Evolutionary conservation across 2,888 invertebrate species (phyloP).

Genomic region (Acheta domesticus): DNA sequence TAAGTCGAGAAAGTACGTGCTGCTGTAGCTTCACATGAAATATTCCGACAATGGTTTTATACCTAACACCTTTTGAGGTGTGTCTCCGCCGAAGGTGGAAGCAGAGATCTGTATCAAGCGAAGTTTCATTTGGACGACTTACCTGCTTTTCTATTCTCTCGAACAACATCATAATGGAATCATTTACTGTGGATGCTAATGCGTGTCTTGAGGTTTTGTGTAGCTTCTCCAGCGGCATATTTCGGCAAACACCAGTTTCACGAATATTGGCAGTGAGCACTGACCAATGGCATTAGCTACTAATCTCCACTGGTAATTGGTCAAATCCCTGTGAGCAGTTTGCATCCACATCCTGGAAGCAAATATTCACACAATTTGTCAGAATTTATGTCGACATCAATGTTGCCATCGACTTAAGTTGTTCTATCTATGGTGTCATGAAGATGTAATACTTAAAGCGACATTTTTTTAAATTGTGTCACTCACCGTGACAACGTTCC

Average conservation of each 20-base stretch:
- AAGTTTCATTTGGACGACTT: neutral
- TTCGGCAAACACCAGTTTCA: conserved; percentile 95
- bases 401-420: neutral
- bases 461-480: no score
- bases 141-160: conserved; percentile 92
- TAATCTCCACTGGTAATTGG: conserved; percentile 90
- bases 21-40: no score
- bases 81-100: no score
- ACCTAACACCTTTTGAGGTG: no score
- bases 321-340: conserved; percentile 80
- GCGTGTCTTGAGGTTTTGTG: conserved; percentile 88
- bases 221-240: conserved; percentile 97
- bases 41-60: no score
- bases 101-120: no score
- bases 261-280: conserved; percentile 94
- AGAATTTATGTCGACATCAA: neutral
- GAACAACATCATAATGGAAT: conserved; percentile 94
- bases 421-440: neutral
- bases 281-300: conserved; percentile 90
- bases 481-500: no score
- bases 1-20: no score
- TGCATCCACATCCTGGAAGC: conserved; percentile 82
- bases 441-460: no score
- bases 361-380: neutral
- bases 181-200: conserved; percentile 94